These are phyloP conservation scores for Hippocampus comes DNA, from an alignment of 2,113 vertebrate species.

Conservation along the genomic window DNA sequence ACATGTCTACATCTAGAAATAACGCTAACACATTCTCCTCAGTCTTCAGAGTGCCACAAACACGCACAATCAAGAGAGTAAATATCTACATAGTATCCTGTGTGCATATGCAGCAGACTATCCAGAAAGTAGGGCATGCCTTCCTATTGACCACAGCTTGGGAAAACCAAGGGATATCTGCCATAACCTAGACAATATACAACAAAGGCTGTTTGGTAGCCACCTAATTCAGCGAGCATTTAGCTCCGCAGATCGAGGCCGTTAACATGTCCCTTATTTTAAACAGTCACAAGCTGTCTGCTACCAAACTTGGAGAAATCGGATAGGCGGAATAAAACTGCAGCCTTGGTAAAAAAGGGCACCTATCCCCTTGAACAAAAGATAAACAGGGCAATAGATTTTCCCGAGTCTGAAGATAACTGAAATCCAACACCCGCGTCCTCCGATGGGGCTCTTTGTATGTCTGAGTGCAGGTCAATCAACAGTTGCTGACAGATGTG, in stretches of 20 bases:
- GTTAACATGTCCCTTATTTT: background rate
- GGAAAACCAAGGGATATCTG: constrained; percentile 4
- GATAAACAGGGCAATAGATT: constrained; percentile 60
- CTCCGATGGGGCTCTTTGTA: constrained; percentile 70
- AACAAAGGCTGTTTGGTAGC: constrained; percentile 31
- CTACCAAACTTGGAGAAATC: constrained; percentile 68
- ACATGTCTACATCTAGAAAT: background rate
- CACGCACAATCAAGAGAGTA: background rate
- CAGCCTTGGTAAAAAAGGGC: constrained; percentile 63
- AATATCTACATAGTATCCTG: background rate
- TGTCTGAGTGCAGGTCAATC: constrained; percentile 72
- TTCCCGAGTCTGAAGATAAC: constrained; percentile 66
- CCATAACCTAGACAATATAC: constrained; percentile 21
- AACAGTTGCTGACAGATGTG: constrained; percentile 73
- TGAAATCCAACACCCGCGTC: constrained; percentile 73
- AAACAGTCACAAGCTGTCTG: constrained; percentile 47
- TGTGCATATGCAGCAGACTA: constrained; percentile 12
- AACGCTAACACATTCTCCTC: background rate
- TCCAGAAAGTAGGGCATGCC: constrained; percentile 42
- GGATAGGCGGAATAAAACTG: constrained; percentile 59
- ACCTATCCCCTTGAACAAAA: constrained; percentile 61
- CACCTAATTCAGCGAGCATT: constrained; percentile 14
- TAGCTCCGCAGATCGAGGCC: background rate
- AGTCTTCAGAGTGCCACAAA: background rate
- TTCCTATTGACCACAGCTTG: constrained; percentile 36